These are phyloP conservation scores for Drosophila birchii DNA, from an alignment of 2,888 invertebrate genomes.

Conservation along the genomic window DNA sequence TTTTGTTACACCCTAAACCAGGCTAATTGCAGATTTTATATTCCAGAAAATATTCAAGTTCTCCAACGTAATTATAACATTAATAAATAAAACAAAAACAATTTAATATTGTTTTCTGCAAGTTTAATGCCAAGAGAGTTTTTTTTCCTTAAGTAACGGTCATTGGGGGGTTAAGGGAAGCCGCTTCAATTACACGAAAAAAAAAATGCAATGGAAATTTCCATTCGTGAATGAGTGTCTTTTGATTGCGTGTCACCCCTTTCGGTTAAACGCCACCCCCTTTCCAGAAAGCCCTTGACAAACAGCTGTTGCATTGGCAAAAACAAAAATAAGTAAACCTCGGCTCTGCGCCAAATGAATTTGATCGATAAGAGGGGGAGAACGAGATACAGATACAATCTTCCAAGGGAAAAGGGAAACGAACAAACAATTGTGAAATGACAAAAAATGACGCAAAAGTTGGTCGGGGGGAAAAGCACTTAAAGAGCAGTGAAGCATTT, in stretches of 20 bases:
- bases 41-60: neutral
- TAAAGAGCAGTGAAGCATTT: neutral
- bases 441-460: conserved; percentile 6
- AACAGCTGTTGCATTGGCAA: conserved; percentile 32
- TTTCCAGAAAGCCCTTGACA: neutral
- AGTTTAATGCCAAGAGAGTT: neutral
- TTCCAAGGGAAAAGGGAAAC: neutral
- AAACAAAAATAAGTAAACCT: conserved; percentile 9
- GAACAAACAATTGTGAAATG: conserved; percentile 1
- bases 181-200: conserved; percentile 54
- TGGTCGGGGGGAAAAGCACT: neutral
- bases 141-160: neutral
- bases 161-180: conserved; percentile 56
- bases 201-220: conserved; percentile 79
- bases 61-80: neutral
- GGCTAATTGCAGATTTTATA: neutral
- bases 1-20: neutral
- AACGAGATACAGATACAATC: conserved; percentile 8
- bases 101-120: no score
- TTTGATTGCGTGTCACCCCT: conserved; percentile 26
- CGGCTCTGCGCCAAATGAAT: conserved; percentile 23
- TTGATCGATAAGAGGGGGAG: conserved; percentile 35
- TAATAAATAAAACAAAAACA: neutral
- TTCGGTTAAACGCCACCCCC: conserved; percentile 4
- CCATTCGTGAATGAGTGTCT: conserved; percentile 59